These are phyloP conservation scores for Pedetes capensis DNA, from an alignment of 2,113 vertebrate genomes.

Conservation along the genomic window DNA sequence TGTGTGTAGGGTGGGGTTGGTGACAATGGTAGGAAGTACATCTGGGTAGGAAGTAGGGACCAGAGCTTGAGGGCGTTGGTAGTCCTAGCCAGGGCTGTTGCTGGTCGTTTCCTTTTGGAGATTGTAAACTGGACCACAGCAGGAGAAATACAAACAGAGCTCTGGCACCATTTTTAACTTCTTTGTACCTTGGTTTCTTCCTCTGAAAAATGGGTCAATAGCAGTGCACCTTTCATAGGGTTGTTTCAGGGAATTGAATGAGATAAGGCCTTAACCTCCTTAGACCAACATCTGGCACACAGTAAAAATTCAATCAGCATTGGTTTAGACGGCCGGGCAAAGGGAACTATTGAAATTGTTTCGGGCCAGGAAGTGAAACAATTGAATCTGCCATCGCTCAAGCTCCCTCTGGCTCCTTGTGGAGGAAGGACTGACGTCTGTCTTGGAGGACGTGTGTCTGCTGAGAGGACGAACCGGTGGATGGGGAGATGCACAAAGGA, in stretches of 20 bases:
- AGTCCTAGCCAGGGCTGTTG: too few species aligned
- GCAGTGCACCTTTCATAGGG: too few species aligned
- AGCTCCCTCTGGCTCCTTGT: neutral
- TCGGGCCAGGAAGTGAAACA: neutral
- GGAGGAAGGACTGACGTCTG: neutral
- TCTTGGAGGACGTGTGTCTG: neutral
- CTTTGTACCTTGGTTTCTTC: neutral
- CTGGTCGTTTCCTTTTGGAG: neutral
- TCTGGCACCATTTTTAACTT: neutral
- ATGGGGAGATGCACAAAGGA: constrained; percentile 35
- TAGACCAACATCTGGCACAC: neutral
- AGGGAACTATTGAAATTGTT: neutral
- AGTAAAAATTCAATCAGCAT: neutral
- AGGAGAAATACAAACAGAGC: accelerated
- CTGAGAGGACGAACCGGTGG: neutral
- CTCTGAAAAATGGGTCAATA: neutral
- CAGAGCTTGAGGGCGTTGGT: neutral
- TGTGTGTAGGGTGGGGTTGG: neutral
- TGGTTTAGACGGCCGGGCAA: neutral
- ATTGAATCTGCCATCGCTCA: neutral
- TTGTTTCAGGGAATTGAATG: neutral
- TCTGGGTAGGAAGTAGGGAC: neutral
- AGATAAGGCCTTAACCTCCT: neutral
- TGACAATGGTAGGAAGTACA: neutral
- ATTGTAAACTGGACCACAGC: accelerated